Conservation (phyloP, 2,113 vertebrate species). For the Mormyrus lacerda region DNA sequence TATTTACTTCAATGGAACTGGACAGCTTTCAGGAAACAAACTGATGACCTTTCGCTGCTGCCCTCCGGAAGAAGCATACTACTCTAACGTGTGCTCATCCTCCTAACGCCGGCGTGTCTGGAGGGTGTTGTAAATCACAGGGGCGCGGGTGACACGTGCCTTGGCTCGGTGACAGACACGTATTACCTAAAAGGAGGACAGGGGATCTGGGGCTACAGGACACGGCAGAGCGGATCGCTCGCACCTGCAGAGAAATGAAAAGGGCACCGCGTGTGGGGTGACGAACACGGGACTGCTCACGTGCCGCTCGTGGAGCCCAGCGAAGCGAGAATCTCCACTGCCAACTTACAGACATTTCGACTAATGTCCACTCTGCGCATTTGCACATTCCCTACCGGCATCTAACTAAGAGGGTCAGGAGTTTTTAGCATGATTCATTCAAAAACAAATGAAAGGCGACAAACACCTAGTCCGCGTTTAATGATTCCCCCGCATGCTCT, state of each 20-base stretch:
- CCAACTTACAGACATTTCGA: not conserved
- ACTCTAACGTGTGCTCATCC: slow-evolving; percentile 40
- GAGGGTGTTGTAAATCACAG: slow-evolving; percentile 37
- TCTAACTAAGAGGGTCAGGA: not conserved
- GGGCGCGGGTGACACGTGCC: slow-evolving; percentile 3
- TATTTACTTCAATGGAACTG: not conserved
- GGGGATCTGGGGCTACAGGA: not conserved
- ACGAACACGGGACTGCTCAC: not conserved
- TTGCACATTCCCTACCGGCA: not conserved
- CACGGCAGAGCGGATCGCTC: not conserved
- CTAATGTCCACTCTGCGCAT: not conserved
- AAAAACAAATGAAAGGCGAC: not conserved
- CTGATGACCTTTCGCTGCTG: not conserved
- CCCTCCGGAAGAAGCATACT: not conserved
- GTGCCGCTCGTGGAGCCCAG: not conserved
- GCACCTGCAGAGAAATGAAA: not conserved
- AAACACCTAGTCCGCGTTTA: not conserved
- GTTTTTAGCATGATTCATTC: not conserved
- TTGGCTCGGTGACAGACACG: slow-evolving; percentile 10
- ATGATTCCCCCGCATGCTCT: not conserved
- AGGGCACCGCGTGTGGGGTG: not conserved
- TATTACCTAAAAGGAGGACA: slow-evolving; percentile 3
- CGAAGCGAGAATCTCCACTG: not conserved
- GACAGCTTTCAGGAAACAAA: not conserved
- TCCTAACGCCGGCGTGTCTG: slow-evolving; percentile 35